Percentiles rank a stretch among this genome's conserved stretches.
These are phyloP conservation scores for Melanotus villosus DNA, from an alignment of 2,888 invertebrate species.

Conservation along the genomic window DNA sequence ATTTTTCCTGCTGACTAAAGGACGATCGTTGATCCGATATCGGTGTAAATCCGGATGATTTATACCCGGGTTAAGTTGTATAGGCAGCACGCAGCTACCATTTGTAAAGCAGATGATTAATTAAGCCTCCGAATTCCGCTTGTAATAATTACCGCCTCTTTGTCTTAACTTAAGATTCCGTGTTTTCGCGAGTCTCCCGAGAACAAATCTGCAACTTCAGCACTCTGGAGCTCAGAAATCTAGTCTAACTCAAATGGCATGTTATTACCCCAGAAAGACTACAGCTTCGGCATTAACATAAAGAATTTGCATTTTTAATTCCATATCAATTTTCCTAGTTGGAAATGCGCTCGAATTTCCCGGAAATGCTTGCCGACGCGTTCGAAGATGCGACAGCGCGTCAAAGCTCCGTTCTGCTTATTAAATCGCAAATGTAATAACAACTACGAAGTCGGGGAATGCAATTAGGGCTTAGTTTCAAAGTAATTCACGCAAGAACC, in stretches of 20 bases:
- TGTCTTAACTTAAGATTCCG: constrained; percentile 37
- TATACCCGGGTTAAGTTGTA: constrained; percentile 45
- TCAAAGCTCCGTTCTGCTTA: background rate
- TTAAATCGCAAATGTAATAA: constrained; percentile 11
- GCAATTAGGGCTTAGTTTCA: constrained; percentile 3
- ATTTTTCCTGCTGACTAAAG: constrained; percentile 30
- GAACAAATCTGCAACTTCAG: constrained; percentile 40
- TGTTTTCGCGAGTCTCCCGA: constrained; percentile 33
- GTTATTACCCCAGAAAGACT: constrained; percentile 32
- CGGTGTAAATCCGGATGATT: constrained; percentile 42
- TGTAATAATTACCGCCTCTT: constrained; percentile 45
- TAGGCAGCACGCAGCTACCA: constrained; percentile 48
- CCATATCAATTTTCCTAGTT: constrained; percentile 10
- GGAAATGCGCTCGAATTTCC: constrained; percentile 3
- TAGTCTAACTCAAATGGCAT: constrained; percentile 35
- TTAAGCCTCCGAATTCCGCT: constrained; percentile 43
- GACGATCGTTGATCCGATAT: constrained; percentile 14
- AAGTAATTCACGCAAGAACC: constrained; percentile 5
- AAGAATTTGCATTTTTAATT: constrained; percentile 30
- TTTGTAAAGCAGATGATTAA: constrained; percentile 49
- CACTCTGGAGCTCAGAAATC: constrained; percentile 29
- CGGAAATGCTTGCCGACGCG: background rate
- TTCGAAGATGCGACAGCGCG: background rate
- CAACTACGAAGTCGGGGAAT: constrained; percentile 8
- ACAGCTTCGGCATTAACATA: constrained; percentile 22